Percentiles rank a stretch among this genome's conserved stretches.
These are phyloP conservation scores for Zosterops lateralis DNA, from an alignment of 2,113 vertebrate genomes.

Conservation along the genomic window DNA sequence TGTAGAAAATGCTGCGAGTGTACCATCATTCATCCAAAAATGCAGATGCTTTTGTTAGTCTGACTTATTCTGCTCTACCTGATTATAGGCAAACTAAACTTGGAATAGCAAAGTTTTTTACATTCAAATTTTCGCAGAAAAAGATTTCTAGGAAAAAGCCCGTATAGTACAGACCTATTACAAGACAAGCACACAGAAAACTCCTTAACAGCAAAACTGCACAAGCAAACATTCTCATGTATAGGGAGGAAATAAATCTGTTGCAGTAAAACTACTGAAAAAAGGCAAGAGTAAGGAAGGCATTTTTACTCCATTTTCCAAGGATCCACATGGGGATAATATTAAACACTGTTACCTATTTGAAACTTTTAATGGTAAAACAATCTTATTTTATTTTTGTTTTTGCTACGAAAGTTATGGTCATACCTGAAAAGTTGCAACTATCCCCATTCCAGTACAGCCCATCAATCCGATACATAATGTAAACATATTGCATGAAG, in stretches of 20 bases:
- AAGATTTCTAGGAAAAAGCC: not conserved
- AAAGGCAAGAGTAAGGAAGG: not conserved
- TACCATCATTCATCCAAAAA: not conserved
- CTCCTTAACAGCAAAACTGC: not conserved
- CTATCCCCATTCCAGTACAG: slow-evolving; percentile 88
- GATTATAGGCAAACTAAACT: not conserved
- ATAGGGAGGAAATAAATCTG: not conserved
- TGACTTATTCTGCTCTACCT: not conserved
- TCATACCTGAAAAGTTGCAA: slow-evolving; percentile 92
- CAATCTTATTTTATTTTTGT: not conserved
- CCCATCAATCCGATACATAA: slow-evolving; percentile 78
- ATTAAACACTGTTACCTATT: not conserved
- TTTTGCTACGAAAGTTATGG: not conserved
- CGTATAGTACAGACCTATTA: not conserved
- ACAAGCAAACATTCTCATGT: not conserved
- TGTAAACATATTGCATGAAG: slow-evolving; percentile 73
- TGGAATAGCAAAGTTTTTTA: not conserved
- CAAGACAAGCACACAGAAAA: not conserved
- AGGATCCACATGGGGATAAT: not conserved
- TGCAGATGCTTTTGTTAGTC: not conserved
- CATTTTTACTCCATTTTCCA: not conserved
- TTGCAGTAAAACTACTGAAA: not conserved
- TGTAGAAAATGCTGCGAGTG: not conserved
- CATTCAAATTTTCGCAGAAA: not conserved
- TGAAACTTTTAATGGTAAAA: not conserved